Conservation (phyloP, 2,888 invertebrate genomes). For the Pterostichus niger region DNA sequence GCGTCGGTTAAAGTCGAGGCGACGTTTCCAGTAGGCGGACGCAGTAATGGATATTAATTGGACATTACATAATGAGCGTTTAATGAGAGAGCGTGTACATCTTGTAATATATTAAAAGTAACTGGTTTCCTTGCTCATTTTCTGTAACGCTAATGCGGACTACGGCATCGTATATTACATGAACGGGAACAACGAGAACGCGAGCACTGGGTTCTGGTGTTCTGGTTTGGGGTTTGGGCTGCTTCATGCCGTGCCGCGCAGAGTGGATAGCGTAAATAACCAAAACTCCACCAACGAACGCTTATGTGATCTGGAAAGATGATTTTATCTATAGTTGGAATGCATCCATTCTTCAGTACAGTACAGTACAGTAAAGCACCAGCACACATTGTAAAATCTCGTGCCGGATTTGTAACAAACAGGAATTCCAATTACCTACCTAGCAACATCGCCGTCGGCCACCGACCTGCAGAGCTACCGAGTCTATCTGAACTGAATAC, state of each 20-base stretch:
- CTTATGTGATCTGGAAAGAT: not conserved
- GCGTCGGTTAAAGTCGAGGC: conserved; percentile 42
- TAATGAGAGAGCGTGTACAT: conserved; percentile 68
- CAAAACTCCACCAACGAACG: not conserved
- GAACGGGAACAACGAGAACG: conserved; percentile 48
- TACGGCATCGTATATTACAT: conserved; percentile 48
- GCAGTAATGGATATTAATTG: conserved; percentile 69
- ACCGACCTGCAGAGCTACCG: too few relatives aligned
- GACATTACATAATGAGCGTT: conserved; percentile 67
- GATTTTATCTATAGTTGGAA: not conserved
- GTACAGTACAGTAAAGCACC: too few relatives aligned
- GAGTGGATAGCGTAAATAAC: too few relatives aligned
- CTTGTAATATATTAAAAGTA: conserved; percentile 65
- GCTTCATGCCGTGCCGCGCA: not conserved
- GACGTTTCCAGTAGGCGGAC: conserved; percentile 38
- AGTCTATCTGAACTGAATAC: conserved; percentile 34
- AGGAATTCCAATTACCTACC: conserved; percentile 53
- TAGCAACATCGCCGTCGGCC: not conserved
- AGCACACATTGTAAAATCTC: not conserved
- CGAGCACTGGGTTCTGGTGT: not conserved
- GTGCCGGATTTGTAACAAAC: not conserved
- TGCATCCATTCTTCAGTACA: too few relatives aligned
- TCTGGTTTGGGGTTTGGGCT: not conserved
- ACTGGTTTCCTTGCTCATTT: conserved; percentile 55
- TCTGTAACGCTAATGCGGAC: conserved; percentile 51